phyloP scores from a whole-genome alignment of 2,888 invertebrate genomes.

The Syrista parreyssii region DNA sequence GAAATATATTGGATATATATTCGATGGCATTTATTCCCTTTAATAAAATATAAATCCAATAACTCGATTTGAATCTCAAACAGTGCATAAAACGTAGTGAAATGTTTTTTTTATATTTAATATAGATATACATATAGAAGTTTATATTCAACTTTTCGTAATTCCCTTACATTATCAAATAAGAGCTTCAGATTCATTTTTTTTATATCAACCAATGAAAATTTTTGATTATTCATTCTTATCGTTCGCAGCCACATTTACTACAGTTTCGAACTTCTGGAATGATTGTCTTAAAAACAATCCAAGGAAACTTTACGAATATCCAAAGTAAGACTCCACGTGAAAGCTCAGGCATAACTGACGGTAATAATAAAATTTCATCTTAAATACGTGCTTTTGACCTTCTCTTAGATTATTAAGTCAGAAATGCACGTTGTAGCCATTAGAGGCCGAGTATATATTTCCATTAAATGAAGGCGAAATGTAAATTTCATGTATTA shows the following conservation, averaged over 20 bases:
- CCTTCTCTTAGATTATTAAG: background rate
- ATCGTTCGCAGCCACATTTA: background rate
- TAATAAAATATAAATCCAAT: too few relatives aligned
- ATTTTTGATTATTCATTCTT: background rate
- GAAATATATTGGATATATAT: background rate
- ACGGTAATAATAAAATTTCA: background rate
- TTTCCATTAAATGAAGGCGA: background rate
- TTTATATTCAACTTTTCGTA: background rate
- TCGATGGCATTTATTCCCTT: too few relatives aligned
- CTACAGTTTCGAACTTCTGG: background rate
- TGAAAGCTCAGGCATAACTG: background rate
- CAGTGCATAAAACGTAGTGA: too few relatives aligned
- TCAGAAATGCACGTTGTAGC: background rate
- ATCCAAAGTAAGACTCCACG: background rate
- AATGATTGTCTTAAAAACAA: background rate
- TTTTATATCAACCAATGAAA: background rate
- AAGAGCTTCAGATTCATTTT: background rate
- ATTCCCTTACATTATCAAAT: background rate
- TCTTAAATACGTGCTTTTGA: background rate
- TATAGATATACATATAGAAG: background rate
- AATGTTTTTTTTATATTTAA: too few relatives aligned
- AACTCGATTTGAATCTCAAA: too few relatives aligned
- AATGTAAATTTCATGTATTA: background rate
- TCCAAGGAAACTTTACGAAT: background rate
- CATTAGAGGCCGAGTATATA: background rate